These are phyloP conservation scores for Sebastiscus albofasciatus DNA, from an alignment of 2,797 vertebrate genomes.

Conservation along the genomic window DNA sequence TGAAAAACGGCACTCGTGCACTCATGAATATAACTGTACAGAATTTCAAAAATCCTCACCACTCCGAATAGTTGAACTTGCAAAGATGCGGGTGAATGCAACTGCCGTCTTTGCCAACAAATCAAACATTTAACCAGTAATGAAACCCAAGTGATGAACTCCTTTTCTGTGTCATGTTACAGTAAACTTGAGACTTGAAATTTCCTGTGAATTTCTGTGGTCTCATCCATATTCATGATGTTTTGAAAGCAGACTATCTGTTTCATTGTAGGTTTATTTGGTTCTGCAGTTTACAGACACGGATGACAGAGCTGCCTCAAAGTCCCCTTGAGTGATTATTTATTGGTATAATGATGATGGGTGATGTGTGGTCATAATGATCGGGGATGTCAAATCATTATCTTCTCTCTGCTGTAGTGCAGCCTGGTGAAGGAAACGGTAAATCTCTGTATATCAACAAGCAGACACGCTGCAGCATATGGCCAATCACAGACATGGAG, in stretches of 20 bases:
- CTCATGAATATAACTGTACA: neutral
- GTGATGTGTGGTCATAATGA: neutral
- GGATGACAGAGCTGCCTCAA: neutral
- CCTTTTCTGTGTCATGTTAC: neutral
- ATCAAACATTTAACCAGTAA: neutral
- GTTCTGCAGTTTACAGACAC: neutral
- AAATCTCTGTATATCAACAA: neutral
- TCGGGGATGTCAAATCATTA: neutral
- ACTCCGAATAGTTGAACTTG: neutral
- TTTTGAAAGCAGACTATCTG: constrained; percentile 1
- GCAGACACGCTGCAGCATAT: neutral
- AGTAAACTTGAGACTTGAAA: neutral
- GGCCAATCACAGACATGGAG: too few species aligned
- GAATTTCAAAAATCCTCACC: neutral
- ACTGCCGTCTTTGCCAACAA: neutral
- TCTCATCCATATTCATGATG: constrained; percentile 22
- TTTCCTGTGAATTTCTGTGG: neutral
- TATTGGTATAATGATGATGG: neutral
- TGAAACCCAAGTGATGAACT: neutral
- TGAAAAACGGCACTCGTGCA: neutral
- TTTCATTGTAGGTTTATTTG: neutral
- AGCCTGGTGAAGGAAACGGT: neutral
- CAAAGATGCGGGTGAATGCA: neutral
- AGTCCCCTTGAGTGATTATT: neutral
- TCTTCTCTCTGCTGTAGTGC: neutral